These are phyloP conservation scores for Idaea dimidiata DNA, from an alignment of 2,888 invertebrate species.

Conservation along the genomic window DNA sequence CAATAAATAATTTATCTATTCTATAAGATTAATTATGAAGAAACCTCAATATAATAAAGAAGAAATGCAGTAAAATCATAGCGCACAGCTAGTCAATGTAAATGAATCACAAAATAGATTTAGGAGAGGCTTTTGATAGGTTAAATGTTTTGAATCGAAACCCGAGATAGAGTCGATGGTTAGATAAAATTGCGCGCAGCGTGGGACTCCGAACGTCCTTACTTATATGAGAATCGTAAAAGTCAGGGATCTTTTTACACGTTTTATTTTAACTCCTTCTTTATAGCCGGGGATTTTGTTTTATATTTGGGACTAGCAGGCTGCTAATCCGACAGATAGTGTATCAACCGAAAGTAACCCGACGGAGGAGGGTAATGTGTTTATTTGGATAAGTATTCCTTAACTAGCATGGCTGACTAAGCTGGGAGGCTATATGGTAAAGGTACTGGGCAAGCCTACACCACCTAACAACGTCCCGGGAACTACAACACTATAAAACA, in stretches of 20 bases:
- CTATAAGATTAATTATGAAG: not conserved
- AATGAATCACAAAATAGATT: slow-evolving; percentile 1
- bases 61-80: slow-evolving; percentile 1
- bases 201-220: slow-evolving; percentile 24
- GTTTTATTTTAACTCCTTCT: slow-evolving; percentile 27
- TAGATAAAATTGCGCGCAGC: slow-evolving; percentile 23
- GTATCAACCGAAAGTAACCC: not conserved
- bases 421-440: too few species aligned
- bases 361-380: too few species aligned
- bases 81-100: slow-evolving; percentile 1
- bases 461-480: too few species aligned
- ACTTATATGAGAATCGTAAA: slow-evolving; percentile 31
- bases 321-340: slow-evolving; percentile 24
- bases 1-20: too few species aligned
- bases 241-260: slow-evolving; percentile 29
- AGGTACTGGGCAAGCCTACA: too few species aligned
- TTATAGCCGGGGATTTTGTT: slow-evolving; percentile 26
- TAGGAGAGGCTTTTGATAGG: slow-evolving; percentile 5
- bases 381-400: too few species aligned
- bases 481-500: too few species aligned
- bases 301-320: slow-evolving; percentile 25
- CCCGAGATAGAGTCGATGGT: slow-evolving; percentile 7
- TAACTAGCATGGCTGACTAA: too few species aligned
- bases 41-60: not conserved
- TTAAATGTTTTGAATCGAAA: slow-evolving; percentile 5